Evolutionary conservation across 1,140 invertebrate genomes (phyloP).

Genomic region (Samia ricini): DNA sequence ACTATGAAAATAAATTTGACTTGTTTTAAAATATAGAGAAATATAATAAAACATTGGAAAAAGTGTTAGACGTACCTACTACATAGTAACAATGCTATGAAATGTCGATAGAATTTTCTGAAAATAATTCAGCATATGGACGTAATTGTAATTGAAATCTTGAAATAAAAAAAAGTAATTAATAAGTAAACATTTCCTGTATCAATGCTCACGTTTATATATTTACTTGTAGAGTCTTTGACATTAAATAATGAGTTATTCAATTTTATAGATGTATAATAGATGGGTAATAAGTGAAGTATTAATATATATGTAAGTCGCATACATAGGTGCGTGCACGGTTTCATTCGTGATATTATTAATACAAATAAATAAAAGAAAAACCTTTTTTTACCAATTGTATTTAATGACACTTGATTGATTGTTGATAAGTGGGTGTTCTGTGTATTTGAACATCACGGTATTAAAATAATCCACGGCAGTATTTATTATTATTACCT

Average conservation of each 20-base stretch:
- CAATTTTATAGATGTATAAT: slow-evolving; percentile 47
- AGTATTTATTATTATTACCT: no score
- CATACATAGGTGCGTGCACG: slow-evolving; percentile 62
- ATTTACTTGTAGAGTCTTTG: slow-evolving; percentile 67
- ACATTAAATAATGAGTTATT: slow-evolving; percentile 25
- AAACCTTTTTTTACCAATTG: slow-evolving; percentile 62
- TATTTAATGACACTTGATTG: slow-evolving; percentile 52
- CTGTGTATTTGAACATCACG: slow-evolving; percentile 31
- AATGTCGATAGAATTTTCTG: not conserved
- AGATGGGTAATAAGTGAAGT: slow-evolving; percentile 55
- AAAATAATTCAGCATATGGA: not conserved
- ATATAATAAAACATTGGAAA: no score
- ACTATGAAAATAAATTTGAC: no score
- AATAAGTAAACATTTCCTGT: slow-evolving; percentile 56
- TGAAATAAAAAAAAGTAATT: slow-evolving; percentile 12
- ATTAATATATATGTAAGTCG: slow-evolving; percentile 50
- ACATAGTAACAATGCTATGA: no score
- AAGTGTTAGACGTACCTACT: no score
- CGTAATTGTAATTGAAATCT: slow-evolving; percentile 2
- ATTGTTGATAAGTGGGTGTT: slow-evolving; percentile 47
- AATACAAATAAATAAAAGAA: slow-evolving; percentile 37
- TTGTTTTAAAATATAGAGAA: no score
- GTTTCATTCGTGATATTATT: slow-evolving; percentile 48
- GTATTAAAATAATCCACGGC: slow-evolving; percentile 58
- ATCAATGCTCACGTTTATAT: slow-evolving; percentile 74